Percentiles rank a stretch among this genome's conserved stretches.
Conservation (phyloP, 2,888 invertebrate species). For the Watsonalla cultraria region DNA sequence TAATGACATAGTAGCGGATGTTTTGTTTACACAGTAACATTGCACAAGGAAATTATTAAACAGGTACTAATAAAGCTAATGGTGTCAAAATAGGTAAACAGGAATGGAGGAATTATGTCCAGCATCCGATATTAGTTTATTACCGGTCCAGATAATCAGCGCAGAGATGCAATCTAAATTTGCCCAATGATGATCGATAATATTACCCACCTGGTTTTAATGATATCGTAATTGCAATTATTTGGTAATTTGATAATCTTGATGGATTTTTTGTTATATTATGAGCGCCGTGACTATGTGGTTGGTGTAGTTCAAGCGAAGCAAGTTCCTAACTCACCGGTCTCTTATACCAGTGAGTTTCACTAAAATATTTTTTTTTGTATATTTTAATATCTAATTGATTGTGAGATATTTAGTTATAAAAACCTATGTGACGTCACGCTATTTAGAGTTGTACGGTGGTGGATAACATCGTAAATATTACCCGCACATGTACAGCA, state of each 20-base stretch:
- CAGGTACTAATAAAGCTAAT: conserved; percentile 27
- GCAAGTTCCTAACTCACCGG: too few relatives aligned
- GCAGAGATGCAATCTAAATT: conserved; percentile 40
- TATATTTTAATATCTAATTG: too few relatives aligned
- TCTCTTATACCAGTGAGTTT: too few relatives aligned
- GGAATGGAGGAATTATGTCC: conserved; percentile 25
- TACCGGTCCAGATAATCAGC: conserved; percentile 38
- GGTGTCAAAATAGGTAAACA: conserved; percentile 32
- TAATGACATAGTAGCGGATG: background rate
- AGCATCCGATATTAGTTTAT: conserved; percentile 36
- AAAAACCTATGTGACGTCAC: background rate
- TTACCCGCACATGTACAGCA: too few relatives aligned
- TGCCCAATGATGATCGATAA: conserved; percentile 1
- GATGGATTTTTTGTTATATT: too few relatives aligned
- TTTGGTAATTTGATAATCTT: background rate
- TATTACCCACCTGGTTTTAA: background rate
- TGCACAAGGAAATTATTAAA: conserved; percentile 35
- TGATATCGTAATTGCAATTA: background rate
- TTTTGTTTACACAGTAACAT: conserved; percentile 28
- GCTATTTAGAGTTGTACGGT: too few relatives aligned
- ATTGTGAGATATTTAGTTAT: background rate
- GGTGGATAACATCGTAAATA: too few relatives aligned
- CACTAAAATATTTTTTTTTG: too few relatives aligned
- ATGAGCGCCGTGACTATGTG: too few relatives aligned
- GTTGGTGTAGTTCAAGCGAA: too few relatives aligned